A percentile compares a stretch with the other conserved stretches of the same genome.
Evolutionary conservation across 2,888 invertebrate genomes (phyloP).

Genomic region (Aphodius granarius): DNA sequence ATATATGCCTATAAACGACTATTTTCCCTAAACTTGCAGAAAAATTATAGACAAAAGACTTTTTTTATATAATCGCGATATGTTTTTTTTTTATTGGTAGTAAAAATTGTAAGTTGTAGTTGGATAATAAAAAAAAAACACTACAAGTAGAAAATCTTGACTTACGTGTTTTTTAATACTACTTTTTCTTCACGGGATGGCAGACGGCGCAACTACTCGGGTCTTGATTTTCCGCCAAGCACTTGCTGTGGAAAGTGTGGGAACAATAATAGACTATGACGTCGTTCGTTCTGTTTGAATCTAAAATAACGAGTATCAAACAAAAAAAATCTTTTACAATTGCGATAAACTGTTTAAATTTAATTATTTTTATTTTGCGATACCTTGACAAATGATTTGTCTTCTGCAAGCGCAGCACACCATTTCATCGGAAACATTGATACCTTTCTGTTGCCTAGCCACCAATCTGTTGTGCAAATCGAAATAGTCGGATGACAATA

Average conservation of each 20-base stretch:
- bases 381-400: slow-evolving; percentile 72
- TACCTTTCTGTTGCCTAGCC: slow-evolving; percentile 74
- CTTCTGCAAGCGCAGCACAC: slow-evolving; percentile 80
- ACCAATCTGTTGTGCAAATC: slow-evolving; percentile 82
- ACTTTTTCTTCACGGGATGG: slow-evolving; percentile 43
- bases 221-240: slow-evolving; percentile 62
- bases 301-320: background rate
- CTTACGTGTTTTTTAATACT: slow-evolving; percentile 13
- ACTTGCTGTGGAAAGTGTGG: slow-evolving; percentile 86
- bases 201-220: slow-evolving; percentile 49
- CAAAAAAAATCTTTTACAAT: background rate
- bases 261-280: slow-evolving; percentile 84
- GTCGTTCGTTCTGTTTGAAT: slow-evolving; percentile 62
- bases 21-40: slow-evolving; percentile 48
- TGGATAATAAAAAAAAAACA: background rate
- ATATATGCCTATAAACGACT: slow-evolving; percentile 57
- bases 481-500: slow-evolving; percentile 89
- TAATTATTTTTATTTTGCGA: too few relatives aligned
- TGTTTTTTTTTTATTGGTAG: background rate
- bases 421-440: slow-evolving; percentile 73
- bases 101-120: background rate
- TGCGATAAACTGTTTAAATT: too few relatives aligned
- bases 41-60: background rate
- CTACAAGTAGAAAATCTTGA: background rate
- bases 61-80: background rate